Evolutionary conservation across 2,797 vertebrate species (phyloP), one percentile per base, ranked within the genome.

Genomic region (Sternarchorhynchus goeldii): DNA sequence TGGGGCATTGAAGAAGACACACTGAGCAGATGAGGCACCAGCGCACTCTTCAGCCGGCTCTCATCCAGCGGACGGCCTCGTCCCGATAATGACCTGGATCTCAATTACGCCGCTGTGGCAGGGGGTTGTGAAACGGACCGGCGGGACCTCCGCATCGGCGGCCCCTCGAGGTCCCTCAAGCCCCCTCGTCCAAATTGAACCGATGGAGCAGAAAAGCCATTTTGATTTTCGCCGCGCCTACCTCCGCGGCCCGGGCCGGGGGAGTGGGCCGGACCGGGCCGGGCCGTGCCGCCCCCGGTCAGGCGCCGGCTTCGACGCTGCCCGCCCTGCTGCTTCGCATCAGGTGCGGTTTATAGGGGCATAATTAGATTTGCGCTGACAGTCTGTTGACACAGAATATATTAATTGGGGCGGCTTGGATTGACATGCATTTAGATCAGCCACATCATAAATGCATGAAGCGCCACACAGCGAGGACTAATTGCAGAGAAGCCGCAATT

Each of bases 131-230:
- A 82, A 82, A 82, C 75, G 71, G 80, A 82, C 75, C 66, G n/a
- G 67, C 45, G 45, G 68, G 77, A 70, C 74, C 78, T 78, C 81
- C 80, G 78, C 67, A 73, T 36, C 34, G 29, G 31, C 21, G 69
- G 25, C 80, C 32, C 81, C 85, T 45, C 21, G 83, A 79, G 82
- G 76, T 63, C 77, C 79, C 59, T 83, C 83, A 80, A 81, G 68
- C 83, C 72, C 80, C 76, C 64, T 76, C 73, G n/a, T 82, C 75
- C 79, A 86, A 86, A 85, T 78, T 73, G 74, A 86, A 82, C 81
- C 80, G 86, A 83, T 80, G 82, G 82, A 85, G 85, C 81, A 83
- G 85, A 87, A 86, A 85, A 87, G 85, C 82, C 83, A 82, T 81
- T 85, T 84, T 81, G 82, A 86, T 82, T 85, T 83, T 65, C 70